These are phyloP conservation scores for Cathartes aura DNA, from an alignment of 2,113 vertebrate genomes.

Conservation along the genomic window DNA sequence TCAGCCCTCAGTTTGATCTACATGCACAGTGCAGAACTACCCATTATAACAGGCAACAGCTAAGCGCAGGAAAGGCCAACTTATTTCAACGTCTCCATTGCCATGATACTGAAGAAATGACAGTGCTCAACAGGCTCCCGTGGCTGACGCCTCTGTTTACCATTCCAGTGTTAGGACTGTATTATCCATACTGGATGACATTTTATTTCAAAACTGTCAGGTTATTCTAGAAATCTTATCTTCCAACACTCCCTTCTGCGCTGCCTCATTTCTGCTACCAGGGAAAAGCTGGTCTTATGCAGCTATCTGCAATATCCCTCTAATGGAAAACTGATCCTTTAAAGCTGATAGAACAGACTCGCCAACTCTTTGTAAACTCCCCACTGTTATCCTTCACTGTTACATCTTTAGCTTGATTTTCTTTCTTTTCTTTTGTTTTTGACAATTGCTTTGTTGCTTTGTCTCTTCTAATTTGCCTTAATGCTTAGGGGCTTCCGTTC, in stretches of 20 bases:
- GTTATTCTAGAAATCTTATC: not conserved
- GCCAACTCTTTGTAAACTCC: not conserved
- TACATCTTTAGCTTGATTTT: not conserved
- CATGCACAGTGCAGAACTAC: not conserved
- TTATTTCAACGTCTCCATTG: not conserved
- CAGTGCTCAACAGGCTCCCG: not conserved
- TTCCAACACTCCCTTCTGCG: not conserved
- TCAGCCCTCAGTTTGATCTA: not conserved
- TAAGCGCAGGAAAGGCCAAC: not conserved
- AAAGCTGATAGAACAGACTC: not conserved
- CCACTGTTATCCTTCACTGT: not conserved
- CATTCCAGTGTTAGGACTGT: not conserved
- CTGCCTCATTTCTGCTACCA: not conserved
- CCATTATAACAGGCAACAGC: not conserved
- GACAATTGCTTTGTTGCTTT: not conserved
- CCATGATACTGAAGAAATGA: not conserved
- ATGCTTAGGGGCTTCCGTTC: not conserved
- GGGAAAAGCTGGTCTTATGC: not conserved
- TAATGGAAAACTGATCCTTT: not conserved
- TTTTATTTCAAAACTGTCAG: not conserved
- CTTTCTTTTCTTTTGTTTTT: not conserved
- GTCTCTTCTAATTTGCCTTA: not conserved
- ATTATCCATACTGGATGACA: not conserved
- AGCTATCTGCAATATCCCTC: not conserved
- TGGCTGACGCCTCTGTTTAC: not conserved